A percentile compares a stretch with the other conserved stretches of the same genome.
phyloP scores from a whole-genome alignment of 1,140 invertebrate genomes.

The Amphibalanus amphitrite region DNA sequence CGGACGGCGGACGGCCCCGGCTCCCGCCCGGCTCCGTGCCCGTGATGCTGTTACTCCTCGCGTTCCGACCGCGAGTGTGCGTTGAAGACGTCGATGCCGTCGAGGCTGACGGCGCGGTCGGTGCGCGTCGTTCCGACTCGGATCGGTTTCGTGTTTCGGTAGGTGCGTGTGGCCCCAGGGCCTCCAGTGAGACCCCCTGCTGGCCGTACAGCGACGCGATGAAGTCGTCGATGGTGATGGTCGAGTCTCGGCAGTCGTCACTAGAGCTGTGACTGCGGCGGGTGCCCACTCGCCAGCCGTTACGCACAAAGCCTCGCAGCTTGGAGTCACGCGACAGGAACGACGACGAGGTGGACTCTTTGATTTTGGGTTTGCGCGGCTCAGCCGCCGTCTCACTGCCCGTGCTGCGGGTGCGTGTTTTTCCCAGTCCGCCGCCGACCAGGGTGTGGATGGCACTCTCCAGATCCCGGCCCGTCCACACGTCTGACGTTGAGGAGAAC shows the following conservation, averaged over 20 bases:
- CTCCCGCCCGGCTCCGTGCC: too few species aligned
- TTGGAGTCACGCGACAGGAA: not conserved
- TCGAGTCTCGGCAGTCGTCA: not conserved
- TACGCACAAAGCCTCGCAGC: not conserved
- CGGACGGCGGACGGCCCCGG: too few species aligned
- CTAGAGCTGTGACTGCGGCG: not conserved
- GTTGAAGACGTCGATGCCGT: too few species aligned
- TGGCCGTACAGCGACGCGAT: not conserved
- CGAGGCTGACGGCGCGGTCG: too few species aligned
- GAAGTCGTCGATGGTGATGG: constrained; percentile 1
- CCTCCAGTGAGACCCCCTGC: not conserved
- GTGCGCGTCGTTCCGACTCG: too few species aligned
- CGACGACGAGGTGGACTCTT: not conserved
- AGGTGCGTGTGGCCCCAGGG: not conserved
- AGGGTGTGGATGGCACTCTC: not conserved
- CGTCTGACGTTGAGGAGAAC: not conserved
- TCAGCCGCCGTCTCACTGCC: not conserved
- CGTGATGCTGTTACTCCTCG: not conserved
- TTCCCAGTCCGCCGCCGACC: not conserved
- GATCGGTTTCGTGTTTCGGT: too few species aligned
- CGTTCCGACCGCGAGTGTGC: not conserved
- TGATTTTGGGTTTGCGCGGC: not conserved
- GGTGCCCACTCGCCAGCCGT: not conserved
- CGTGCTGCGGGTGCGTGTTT: not conserved
- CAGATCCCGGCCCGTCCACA: not conserved